Base-by-base conservation (phyloP, 2,113 vertebrate species). In the Cinclus mexicanus region DNA sequence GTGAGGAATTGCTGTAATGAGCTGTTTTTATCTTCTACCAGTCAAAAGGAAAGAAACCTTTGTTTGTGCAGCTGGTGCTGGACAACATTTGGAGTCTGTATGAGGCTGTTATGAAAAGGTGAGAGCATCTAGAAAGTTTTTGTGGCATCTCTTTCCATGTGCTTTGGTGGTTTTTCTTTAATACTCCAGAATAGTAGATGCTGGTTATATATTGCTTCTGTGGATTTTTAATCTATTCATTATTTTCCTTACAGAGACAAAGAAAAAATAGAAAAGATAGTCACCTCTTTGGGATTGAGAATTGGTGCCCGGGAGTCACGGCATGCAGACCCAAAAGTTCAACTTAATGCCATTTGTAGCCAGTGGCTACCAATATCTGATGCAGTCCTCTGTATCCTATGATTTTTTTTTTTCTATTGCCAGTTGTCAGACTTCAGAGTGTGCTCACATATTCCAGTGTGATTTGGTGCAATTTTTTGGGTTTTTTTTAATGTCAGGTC, bases 51-150 rank as follows among this genome's bases (percentile, higher is more conserved):
- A 99, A 99, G 98, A 99, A 99, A 83, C 98, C 98, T 42, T 97
- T 99, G 70, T 99, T 99, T 95, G 99, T 99, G 77, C 99, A 99
- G 96, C 97, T 99, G 12, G 99, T 99, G 74, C 96, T 99, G 96
- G 99, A 99, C 89, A 99, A 99, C 84, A 98, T 99, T 83, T 99
- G 99, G 99, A 99, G 98, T 97, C 98, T 99, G 49, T 99, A 99
- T 78, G 99, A 99, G n/a, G 98, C 99, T 10, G 99, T 99, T 67
- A 98, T 97, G n/a, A 98, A 97, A 97, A 99, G 98, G 99, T 99
- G 97, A 98, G 96, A 72, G 37, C 31, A 74, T 53, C 11, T 83
- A 1, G 22, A 2, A 68, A 79, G 17, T 60, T 94, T 44, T 80
- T 20, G 20, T 35, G 39, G 22, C 16, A 39, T 71, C 19, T 76